phyloP scores from a whole-genome alignment of 2,888 invertebrate genomes.

The Chloroclysta siterata region DNA sequence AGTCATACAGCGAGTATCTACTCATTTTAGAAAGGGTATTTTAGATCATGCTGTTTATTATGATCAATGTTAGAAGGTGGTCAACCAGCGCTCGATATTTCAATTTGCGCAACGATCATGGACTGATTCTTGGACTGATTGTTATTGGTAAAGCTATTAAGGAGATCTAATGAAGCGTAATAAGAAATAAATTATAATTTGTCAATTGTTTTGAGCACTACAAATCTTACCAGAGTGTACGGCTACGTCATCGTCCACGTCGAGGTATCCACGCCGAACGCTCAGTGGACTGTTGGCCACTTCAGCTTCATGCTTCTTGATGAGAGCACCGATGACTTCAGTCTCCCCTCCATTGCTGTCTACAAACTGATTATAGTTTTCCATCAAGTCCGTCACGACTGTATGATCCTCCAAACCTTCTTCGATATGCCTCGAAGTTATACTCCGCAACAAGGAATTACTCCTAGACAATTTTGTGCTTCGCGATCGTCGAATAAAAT shows the following conservation, averaged over 20 bases:
- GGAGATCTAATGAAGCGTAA: constrained; percentile 32
- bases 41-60: constrained; percentile 45
- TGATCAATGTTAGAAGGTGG: constrained; percentile 44
- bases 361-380: constrained; percentile 74
- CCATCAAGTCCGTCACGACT: constrained; percentile 71
- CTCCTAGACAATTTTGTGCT: constrained; percentile 90
- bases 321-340: constrained; percentile 76
- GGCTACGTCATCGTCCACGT: constrained; percentile 88
- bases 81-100: constrained; percentile 44
- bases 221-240: constrained; percentile 89
- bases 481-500: constrained; percentile 89
- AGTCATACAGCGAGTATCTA: constrained; percentile 21
- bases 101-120: constrained; percentile 44
- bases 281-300: constrained; percentile 76
- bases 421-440: constrained; percentile 80
- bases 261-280: constrained; percentile 77
- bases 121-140: constrained; percentile 36
- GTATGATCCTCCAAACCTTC: constrained; percentile 72
- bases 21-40: constrained; percentile 51
- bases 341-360: constrained; percentile 72
- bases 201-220: constrained; percentile 30
- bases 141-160: constrained; percentile 44
- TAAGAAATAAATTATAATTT: constrained; percentile 45
- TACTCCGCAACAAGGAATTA: constrained; percentile 86
- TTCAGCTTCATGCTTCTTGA: constrained; percentile 76